Percentiles rank a stretch among this genome's conserved stretches.
Conservation (phyloP, 2,797 vertebrate genomes). For the Hydrophis major region DNA sequence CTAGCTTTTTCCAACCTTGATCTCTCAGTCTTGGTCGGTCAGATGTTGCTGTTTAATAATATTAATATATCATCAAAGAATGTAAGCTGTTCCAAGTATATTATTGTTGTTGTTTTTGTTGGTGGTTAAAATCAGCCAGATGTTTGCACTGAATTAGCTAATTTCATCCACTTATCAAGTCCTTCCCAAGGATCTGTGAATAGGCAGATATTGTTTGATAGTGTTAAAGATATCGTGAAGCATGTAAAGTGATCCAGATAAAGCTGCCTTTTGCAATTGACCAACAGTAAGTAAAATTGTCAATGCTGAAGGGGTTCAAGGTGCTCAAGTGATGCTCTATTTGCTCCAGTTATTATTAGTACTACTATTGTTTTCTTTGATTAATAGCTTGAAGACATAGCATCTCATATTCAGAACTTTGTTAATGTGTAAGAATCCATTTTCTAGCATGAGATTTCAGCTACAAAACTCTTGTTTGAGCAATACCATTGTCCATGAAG, state of each 20-base stretch:
- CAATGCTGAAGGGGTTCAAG: not conserved
- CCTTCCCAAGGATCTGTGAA: not conserved
- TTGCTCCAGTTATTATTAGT: not conserved
- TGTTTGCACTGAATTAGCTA: not conserved
- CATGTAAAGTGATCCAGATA: not conserved
- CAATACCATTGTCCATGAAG: not conserved
- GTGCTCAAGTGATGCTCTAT: not conserved
- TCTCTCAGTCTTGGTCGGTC: not conserved
- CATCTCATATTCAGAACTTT: not conserved
- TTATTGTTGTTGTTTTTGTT: not conserved
- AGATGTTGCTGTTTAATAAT: not conserved
- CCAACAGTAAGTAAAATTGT: not conserved
- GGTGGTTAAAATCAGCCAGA: not conserved
- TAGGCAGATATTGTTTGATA: not conserved
- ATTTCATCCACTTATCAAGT: not conserved
- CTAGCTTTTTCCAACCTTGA: not conserved
- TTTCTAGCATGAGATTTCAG: not conserved
- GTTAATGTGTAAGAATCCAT: not conserved
- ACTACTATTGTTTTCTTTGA: not conserved
- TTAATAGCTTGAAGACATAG: not conserved
- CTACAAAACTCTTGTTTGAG: not conserved
- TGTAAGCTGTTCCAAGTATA: not conserved
- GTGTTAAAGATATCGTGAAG: not conserved
- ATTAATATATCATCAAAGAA: not conserved
- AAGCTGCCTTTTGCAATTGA: not conserved